Percentiles rank a stretch among this genome's conserved stretches.
These are phyloP conservation scores for Hetaerina titia DNA, from an alignment of 2,888 invertebrate species.

Conservation along the genomic window DNA sequence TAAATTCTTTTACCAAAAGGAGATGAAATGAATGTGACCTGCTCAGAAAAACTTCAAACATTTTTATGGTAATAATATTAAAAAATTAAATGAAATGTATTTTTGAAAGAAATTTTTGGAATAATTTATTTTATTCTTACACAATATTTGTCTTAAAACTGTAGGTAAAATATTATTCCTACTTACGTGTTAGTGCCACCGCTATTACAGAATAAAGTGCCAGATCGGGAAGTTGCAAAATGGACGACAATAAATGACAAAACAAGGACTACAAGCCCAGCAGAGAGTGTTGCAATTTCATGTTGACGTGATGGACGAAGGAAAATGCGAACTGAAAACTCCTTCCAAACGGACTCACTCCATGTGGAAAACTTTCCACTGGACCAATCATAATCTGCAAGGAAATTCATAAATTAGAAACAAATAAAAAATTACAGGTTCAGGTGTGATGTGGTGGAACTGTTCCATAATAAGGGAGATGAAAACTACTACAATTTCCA, in stretches of 20 bases:
- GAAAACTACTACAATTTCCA: no score
- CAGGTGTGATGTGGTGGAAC: neutral
- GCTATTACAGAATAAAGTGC: slow-evolving; percentile 76
- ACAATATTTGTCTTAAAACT: neutral
- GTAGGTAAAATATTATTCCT: neutral
- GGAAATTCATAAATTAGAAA: neutral
- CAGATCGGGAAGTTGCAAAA: slow-evolving; percentile 78
- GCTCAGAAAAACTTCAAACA: no score
- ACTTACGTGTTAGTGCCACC: slow-evolving; percentile 67
- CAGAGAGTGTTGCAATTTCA: slow-evolving; percentile 79
- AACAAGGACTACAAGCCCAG: slow-evolving; percentile 79
- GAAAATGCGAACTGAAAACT: slow-evolving; percentile 87
- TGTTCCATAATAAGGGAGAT: no score
- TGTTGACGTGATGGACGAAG: slow-evolving; percentile 83
- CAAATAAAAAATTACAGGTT: neutral
- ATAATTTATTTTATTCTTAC: neutral
- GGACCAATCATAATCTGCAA: slow-evolving; percentile 86
- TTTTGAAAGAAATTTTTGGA: no score
- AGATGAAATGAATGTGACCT: no score
- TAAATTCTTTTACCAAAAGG: no score
- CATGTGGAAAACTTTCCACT: slow-evolving; percentile 90
- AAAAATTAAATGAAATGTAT: no score
- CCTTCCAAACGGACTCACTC: slow-evolving; percentile 93
- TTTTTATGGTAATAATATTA: no score
- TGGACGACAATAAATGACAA: slow-evolving; percentile 79